Evolutionary conservation across 2,113 vertebrate species (phyloP).

Genomic region (Xiphophorus maculatus): DNA sequence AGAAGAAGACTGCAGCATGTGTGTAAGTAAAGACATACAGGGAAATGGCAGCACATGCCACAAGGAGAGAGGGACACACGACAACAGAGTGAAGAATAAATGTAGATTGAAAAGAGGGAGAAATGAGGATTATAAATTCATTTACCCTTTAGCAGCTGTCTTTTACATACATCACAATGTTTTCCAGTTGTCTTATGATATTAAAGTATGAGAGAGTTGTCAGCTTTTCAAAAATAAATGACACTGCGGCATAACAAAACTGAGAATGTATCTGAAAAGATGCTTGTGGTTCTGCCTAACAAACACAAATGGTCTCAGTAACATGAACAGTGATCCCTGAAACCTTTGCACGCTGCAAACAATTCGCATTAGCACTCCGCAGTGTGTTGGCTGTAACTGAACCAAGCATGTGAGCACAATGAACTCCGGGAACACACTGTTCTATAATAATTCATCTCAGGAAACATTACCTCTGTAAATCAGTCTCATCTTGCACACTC

Average conservation of each 20-base stretch:
- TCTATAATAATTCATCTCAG: background rate
- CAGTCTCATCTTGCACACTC: background rate
- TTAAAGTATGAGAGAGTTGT: slow-evolving; percentile 32
- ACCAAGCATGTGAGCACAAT: background rate
- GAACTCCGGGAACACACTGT: background rate
- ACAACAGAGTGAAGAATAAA: slow-evolving; percentile 6
- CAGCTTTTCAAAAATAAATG: slow-evolving; percentile 26
- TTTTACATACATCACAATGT: slow-evolving; percentile 52
- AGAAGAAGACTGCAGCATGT: background rate
- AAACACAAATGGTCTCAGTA: background rate
- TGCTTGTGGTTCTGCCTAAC: background rate
- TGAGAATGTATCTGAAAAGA: background rate
- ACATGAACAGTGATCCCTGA: background rate
- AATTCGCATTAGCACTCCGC: background rate
- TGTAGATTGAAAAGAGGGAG: slow-evolving; percentile 18
- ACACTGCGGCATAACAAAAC: background rate
- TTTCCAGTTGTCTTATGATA: slow-evolving; percentile 51
- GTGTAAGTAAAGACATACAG: background rate
- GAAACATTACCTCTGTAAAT: background rate
- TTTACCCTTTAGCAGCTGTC: slow-evolving; percentile 50
- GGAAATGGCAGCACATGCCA: slow-evolving; percentile 1
- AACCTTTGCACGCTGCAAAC: background rate
- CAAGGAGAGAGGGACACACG: background rate
- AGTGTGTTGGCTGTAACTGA: background rate
- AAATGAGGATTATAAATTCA: slow-evolving; percentile 38